Evolutionary conservation across 2,113 vertebrate genomes (phyloP).

Genomic region (Vanacampus margaritifer): DNA sequence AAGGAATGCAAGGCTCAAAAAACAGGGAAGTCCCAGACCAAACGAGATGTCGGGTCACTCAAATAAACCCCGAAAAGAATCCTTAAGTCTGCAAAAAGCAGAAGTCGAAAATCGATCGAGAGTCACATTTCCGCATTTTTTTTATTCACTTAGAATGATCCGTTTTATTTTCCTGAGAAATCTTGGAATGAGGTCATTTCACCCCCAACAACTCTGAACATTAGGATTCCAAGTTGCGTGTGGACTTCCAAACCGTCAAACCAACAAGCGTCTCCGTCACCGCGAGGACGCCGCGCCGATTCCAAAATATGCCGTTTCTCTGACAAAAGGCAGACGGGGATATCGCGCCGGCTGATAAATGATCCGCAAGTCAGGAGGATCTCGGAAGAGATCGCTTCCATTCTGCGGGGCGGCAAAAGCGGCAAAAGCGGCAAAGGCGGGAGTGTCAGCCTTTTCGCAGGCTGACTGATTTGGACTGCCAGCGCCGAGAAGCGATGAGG

Average conservation of each 20-base stretch:
- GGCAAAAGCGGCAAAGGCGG: conserved; percentile 49
- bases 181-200: background rate
- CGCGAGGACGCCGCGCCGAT: background rate
- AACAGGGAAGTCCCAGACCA: too few relatives aligned
- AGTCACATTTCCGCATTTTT: background rate
- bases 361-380: conserved; percentile 58
- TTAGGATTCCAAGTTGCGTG: background rate
- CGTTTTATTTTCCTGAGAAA: background rate
- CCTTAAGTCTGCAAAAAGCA: background rate
- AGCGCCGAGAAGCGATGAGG: conserved; percentile 65
- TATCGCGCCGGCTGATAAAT: conserved; percentile 59
- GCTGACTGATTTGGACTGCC: conserved; percentile 65
- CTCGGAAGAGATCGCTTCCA: conserved; percentile 63
- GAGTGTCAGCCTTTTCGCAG: conserved; percentile 63
- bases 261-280: background rate
- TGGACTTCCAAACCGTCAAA: background rate
- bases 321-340: conserved; percentile 24
- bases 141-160: too few relatives aligned
- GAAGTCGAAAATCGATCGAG: background rate
- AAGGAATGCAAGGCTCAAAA: too few relatives aligned
- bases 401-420: conserved; percentile 53
- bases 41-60: too few relatives aligned
- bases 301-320: conserved; percentile 7
- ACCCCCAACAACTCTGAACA: background rate
- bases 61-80: too few relatives aligned